Base-by-base conservation (phyloP, 2,113 vertebrate genomes). In the Chionomys nivalis region DNA sequence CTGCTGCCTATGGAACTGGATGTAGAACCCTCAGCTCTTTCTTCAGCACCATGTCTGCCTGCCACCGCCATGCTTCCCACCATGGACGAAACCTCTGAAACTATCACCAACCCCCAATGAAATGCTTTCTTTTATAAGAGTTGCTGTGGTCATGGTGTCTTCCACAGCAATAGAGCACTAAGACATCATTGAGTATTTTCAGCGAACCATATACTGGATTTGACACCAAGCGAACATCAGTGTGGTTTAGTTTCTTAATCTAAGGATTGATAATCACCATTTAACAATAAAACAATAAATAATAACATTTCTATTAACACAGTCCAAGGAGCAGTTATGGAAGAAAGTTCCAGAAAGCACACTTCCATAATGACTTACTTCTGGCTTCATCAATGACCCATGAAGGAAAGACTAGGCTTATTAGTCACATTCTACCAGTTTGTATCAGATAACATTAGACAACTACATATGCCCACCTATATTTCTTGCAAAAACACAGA, bases 251-350 rank as follows among this genome's bases (percentile, higher is more conserved):
- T 58, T 76, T 44, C 36, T 89, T 5, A 93, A 87, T 87, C 85
- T 63, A 85, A 61, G 19, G 39, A 86, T 24, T 86, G 85, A 73
- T 65, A 92, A 13, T 65, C 21, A 58, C 65, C 77, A 49, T 6
- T 77, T 81, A 49, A 94, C 47, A 88, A 88, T 72, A 93, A 92
- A 92, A 76, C 1, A 87, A 47, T 39, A 87, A 93, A 93, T 89
- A 2, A 49, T 73, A 86, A 89, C 7, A 52, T 77, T 88, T 75
- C 83, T 58, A 19, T 58, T 58, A 19, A 58, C 55, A 79, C 21
- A 1, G 26, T 65, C 39, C 49, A 61, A 96, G 75, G 28, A 31
- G 26, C 16, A 75, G 21, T 21, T 68, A 96, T 33, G 24, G 24
- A 63, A 76, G 36, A 92, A 88, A 88, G 2, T 12, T 72, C 44